Conservation (phyloP, 2,888 invertebrate genomes). For the Barypeithes pellucidus region DNA sequence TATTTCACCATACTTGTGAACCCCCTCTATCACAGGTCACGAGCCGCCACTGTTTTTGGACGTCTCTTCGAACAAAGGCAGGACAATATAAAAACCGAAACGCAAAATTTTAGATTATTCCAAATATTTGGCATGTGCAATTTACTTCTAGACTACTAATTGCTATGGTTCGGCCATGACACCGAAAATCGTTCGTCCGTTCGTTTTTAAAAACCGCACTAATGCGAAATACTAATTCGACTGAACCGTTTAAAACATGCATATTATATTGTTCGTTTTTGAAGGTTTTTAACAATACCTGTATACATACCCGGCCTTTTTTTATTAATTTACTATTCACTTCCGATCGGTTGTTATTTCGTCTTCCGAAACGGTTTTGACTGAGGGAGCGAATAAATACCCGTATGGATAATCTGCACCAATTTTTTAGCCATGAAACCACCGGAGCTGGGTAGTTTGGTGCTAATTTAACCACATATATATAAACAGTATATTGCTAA, state of each 20-base stretch:
- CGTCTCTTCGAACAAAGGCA: too few relatives aligned
- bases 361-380: slow-evolving; percentile 8
- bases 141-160: background rate
- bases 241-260: background rate
- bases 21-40: too few relatives aligned
- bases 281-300: slow-evolving; percentile 12
- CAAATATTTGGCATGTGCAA: background rate
- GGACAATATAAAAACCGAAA: too few relatives aligned
- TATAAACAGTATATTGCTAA: too few relatives aligned
- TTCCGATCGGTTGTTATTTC: slow-evolving; percentile 41
- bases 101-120: too few relatives aligned
- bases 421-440: background rate
- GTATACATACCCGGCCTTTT: slow-evolving; percentile 32
- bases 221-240: slow-evolving; percentile 17
- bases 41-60: too few relatives aligned
- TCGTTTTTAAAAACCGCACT: background rate
- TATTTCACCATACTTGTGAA: too few relatives aligned
- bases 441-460: too few relatives aligned
- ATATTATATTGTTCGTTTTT: slow-evolving; percentile 22
- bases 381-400: background rate
- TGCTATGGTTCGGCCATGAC: slow-evolving; percentile 7
- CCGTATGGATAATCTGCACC: background rate
- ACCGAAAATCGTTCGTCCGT: slow-evolving; percentile 4
- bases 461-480: too few relatives aligned
- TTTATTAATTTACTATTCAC: slow-evolving; percentile 30